Evolutionary conservation across 2,888 invertebrate genomes (phyloP).

Genomic region (Pristionchus fissidentatus): DNA sequence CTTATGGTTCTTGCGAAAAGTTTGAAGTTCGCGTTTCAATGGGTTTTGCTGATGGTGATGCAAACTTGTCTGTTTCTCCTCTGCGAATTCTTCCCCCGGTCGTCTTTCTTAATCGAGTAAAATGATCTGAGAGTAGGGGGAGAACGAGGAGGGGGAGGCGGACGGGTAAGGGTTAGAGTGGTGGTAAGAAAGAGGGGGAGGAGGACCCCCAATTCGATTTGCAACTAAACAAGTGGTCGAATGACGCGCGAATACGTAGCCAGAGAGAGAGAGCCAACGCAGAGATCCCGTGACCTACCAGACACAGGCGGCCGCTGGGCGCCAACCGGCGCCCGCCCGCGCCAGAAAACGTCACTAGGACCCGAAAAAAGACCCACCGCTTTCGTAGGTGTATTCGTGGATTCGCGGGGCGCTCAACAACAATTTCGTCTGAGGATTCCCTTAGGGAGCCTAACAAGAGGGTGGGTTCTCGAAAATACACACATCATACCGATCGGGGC

Average conservation of each 20-base stretch:
- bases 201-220: conserved; percentile 34
- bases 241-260: neutral
- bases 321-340: too few species aligned
- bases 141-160: neutral
- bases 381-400: too few species aligned
- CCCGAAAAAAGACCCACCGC: too few species aligned
- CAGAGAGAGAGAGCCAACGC: neutral
- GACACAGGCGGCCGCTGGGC: too few species aligned
- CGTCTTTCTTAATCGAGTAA: conserved; percentile 42
- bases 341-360: too few species aligned
- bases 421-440: too few species aligned
- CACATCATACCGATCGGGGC: too few species aligned
- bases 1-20: neutral
- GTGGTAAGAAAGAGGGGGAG: neutral
- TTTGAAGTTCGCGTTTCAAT: neutral
- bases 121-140: conserved; percentile 30
- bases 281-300: neutral
- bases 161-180: conserved; percentile 2
- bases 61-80: neutral
- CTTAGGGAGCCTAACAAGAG: too few species aligned
- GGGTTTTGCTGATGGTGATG: neutral
- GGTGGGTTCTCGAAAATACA: too few species aligned
- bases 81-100: neutral
- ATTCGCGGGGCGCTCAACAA: too few species aligned
- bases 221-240: neutral